These are phyloP conservation scores for Eurois occulta DNA, from an alignment of 2,888 invertebrate species.

Conservation along the genomic window DNA sequence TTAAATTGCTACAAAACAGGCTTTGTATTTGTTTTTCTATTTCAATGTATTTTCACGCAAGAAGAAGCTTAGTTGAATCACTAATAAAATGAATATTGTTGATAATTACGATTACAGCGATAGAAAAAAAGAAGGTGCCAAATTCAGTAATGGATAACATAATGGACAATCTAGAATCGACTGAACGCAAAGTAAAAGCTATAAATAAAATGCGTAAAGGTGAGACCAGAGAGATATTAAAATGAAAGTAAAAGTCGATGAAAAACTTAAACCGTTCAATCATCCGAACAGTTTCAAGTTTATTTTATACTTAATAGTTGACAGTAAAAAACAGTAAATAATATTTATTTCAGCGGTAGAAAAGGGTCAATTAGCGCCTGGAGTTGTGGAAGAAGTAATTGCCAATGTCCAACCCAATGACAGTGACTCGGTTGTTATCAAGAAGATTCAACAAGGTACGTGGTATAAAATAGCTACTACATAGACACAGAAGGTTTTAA, in stretches of 20 bases:
- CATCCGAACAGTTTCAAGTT: neutral
- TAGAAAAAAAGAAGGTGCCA: slow-evolving; percentile 37
- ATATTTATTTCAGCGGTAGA: slow-evolving; percentile 35
- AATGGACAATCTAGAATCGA: slow-evolving; percentile 16
- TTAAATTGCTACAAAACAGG: neutral
- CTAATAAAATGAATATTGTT: no score
- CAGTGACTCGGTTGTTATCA: slow-evolving; percentile 17
- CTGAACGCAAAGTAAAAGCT: slow-evolving; percentile 16
- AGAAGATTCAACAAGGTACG: slow-evolving; percentile 40
- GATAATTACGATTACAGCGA: slow-evolving; percentile 22
- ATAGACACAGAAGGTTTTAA: no score
- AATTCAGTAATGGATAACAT: slow-evolving; percentile 28
- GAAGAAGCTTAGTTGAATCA: neutral
- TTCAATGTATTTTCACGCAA: neutral
- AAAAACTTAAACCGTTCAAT: neutral
- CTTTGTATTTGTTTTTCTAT: neutral
- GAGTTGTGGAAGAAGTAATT: slow-evolving; percentile 23
- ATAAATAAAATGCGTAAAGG: slow-evolving; percentile 40
- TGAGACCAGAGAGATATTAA: slow-evolving; percentile 3
- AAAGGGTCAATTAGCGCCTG: slow-evolving; percentile 45
- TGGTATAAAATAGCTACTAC: neutral
- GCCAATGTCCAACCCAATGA: slow-evolving; percentile 13
- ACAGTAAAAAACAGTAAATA: neutral
- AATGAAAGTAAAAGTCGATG: neutral
- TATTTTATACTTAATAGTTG: neutral